Percentiles rank a stretch among this genome's conserved stretches.
These are phyloP conservation scores for Sprattus sprattus DNA, from an alignment of 2,113 vertebrate genomes.

Conservation along the genomic window DNA sequence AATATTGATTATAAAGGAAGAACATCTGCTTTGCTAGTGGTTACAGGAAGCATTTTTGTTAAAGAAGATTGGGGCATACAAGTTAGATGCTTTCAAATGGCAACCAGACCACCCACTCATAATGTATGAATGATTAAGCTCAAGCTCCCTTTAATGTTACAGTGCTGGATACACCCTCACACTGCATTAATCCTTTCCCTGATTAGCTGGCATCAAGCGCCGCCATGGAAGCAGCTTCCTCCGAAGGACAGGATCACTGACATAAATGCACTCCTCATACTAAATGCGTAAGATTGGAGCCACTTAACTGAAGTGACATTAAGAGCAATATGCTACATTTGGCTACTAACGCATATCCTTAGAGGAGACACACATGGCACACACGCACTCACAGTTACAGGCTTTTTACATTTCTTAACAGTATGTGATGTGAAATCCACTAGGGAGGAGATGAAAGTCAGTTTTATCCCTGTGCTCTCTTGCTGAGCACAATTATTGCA, in stretches of 20 bases:
- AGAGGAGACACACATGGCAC: not conserved
- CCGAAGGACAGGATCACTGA: slow-evolving; percentile 7
- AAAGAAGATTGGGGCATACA: not conserved
- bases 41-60: slow-evolving; percentile 14
- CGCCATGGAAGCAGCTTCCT: not conserved
- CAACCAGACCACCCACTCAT: slow-evolving; percentile 26
- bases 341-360: not conserved
- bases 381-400: not conserved
- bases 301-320: not conserved
- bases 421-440: not conserved
- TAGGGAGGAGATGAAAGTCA: not conserved
- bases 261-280: not conserved
- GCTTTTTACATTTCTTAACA: not conserved
- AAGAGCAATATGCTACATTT: not conserved
- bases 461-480: not conserved
- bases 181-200: slow-evolving; percentile 7
- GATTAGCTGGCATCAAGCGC: slow-evolving; percentile 2
- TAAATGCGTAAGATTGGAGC: not conserved
- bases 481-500: slow-evolving; percentile 3
- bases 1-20: not conserved
- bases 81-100: slow-evolving; percentile 7
- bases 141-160: slow-evolving; percentile 20
- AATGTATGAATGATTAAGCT: not conserved
- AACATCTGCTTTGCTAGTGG: not conserved
- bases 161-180: slow-evolving; percentile 13